Conservation (phyloP, 2,797 vertebrate genomes). For the Dipus sagitta region DNA sequence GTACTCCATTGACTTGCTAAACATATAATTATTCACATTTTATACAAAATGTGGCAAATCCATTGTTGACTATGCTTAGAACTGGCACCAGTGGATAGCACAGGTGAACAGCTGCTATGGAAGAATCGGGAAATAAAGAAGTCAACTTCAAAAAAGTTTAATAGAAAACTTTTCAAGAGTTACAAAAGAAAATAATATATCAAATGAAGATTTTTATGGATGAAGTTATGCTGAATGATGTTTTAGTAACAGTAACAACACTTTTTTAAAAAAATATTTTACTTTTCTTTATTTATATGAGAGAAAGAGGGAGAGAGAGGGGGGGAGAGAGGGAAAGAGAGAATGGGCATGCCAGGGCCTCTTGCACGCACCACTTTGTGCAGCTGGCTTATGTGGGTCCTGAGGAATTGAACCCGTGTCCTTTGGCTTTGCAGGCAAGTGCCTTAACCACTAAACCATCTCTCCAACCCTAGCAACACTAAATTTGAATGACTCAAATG, state of each 20-base stretch:
- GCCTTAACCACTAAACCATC: no score
- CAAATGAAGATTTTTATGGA: neutral
- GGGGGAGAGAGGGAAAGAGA: no score
- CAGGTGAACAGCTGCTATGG: neutral
- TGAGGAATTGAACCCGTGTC: no score
- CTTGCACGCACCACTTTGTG: no score
- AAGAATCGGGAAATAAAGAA: conserved; percentile 14
- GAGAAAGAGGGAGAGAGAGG: no score
- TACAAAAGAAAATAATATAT: conserved; percentile 5
- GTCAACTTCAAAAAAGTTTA: neutral
- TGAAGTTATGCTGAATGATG: neutral
- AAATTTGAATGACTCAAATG: neutral
- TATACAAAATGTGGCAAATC: neutral
- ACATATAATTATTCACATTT: neutral
- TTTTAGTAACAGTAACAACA: neutral
- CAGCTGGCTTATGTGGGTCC: no score
- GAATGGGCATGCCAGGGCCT: no score
- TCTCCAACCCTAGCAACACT: neutral
- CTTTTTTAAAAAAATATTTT: neutral
- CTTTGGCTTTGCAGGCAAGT: no score
- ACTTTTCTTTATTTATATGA: no score
- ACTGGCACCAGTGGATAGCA: neutral
- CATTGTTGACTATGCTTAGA: neutral
- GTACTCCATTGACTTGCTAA: neutral
- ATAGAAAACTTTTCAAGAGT: neutral